Percentiles rank a stretch among this genome's conserved stretches.
phyloP scores from a whole-genome alignment of 2,797 vertebrate species.

The Takifugu ocellatus region DNA sequence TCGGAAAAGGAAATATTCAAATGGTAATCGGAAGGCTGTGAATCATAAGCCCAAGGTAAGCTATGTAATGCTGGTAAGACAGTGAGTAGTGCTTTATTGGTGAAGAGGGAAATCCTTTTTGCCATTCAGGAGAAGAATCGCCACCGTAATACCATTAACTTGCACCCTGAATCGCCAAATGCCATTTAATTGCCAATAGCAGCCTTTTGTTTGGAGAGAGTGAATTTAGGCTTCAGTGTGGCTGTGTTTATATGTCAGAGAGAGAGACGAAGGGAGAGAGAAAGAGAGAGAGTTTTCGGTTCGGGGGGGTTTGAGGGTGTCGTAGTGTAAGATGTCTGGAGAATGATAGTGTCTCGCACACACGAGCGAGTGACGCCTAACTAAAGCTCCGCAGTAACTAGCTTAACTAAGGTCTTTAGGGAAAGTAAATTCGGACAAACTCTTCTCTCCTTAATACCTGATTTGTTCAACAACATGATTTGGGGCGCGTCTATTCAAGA shows the following conservation, averaged over 20 bases:
- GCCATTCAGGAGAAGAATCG: constrained; percentile 81
- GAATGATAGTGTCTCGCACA: constrained; percentile 75
- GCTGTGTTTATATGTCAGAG: constrained; percentile 57
- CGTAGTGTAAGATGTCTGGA: constrained; percentile 76
- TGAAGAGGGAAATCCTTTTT: constrained; percentile 79
- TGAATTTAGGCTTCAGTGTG: constrained; percentile 68
- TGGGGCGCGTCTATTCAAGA: constrained; percentile 98
- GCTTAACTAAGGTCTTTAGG: constrained; percentile 99
- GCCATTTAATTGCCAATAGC: constrained; percentile 83
- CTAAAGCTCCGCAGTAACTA: constrained; percentile 97
- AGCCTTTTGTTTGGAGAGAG: constrained; percentile 77
- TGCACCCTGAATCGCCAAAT: constrained; percentile 80
- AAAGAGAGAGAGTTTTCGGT: constrained; percentile 62
- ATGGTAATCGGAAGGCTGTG: constrained; percentile 79
- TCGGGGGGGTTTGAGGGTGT: constrained; percentile 65
- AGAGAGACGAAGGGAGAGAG: neutral
- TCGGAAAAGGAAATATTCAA: constrained; percentile 76
- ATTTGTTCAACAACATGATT: constrained; percentile 99
- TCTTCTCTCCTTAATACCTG: constrained; percentile 97
- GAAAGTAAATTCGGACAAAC: constrained; percentile 99
- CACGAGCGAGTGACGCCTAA: constrained; percentile 83
- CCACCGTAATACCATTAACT: constrained; percentile 84
- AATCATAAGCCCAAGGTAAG: constrained; percentile 84
- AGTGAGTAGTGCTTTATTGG: constrained; percentile 82
- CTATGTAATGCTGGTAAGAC: constrained; percentile 84